Evolutionary conservation across 2,797 vertebrate species (phyloP), one percentile per base, ranked within the genome.

Genomic region (Percopsis omiscomaycus): DNA sequence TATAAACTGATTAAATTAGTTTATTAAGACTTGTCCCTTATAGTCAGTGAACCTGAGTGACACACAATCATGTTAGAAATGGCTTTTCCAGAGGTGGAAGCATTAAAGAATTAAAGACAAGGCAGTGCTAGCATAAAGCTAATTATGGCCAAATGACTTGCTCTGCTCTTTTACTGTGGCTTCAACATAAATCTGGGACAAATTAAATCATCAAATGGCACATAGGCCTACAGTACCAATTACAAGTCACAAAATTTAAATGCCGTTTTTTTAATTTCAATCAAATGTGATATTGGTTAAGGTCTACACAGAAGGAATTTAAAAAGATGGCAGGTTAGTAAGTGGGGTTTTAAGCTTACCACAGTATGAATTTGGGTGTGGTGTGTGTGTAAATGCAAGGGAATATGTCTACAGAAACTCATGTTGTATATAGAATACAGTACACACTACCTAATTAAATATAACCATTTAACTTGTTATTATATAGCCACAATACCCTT

Each of bases 151-250:
- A 71, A 74, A 74, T 22, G 0, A 69, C 64, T 75, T 75, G 44
- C 55, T 63, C 58, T 61, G 30, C 58, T 61, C 64, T 79, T 67
- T 68, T 37, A 67, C 67, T 79, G 71, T 78, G 74, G 68, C 56
- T 73, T 68, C 28, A 66, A 54, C 69, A 78, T 47, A 68, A 68
- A 74, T 80, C 75, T 89, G 84, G 82, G 68, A 82, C 67, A 64
- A 83, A 85, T 86, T 55, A 79, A 42, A 53, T 59, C 30, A 69
- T 84, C 64, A 68, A 80, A 77, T 81, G 77, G 83, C 72, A 81
- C 49, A 49, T 53, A 22, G 22, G 22, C 22, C 22, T 22, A 22
- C 22, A 22, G 22, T 22, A 69, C 59, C 63, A 80, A 75, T 80
- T 75, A 55, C 71, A 73, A 67, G 58, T 73, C 59, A 63, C 48